phyloP scores from a whole-genome alignment of 2,888 invertebrate genomes.

The Iphiclides podalirius region DNA sequence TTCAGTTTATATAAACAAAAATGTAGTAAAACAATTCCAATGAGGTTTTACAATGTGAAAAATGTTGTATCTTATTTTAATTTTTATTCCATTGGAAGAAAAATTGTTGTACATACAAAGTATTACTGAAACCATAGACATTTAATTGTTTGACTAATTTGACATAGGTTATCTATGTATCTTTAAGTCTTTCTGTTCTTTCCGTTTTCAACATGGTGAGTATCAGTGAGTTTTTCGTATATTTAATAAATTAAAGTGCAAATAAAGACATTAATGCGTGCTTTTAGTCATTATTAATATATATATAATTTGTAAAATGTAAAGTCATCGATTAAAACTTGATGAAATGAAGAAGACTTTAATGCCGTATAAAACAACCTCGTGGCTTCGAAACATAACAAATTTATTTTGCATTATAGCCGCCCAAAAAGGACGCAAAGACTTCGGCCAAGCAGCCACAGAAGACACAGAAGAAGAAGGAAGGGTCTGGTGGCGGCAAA shows the following conservation, averaged over 20 bases:
- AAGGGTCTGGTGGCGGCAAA: constrained; percentile 96
- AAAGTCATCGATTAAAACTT: too few relatives aligned
- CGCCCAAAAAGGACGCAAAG: constrained; percentile 96
- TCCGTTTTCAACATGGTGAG: constrained; percentile 77
- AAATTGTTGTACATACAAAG: too few relatives aligned
- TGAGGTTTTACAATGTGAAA: too few relatives aligned
- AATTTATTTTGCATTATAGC: constrained; percentile 82
- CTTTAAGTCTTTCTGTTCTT: constrained; percentile 56
- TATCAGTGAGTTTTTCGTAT: constrained; percentile 33
- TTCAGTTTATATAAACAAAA: too few relatives aligned
- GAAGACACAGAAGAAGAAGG: constrained; percentile 97
- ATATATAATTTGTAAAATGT: too few relatives aligned
- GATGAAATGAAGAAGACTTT: background rate
- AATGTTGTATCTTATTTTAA: too few relatives aligned
- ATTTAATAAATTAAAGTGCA: constrained; percentile 12
- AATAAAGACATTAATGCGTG: too few relatives aligned
- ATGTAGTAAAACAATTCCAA: too few relatives aligned
- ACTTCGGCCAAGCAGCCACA: constrained; percentile 95
- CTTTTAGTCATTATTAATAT: too few relatives aligned
- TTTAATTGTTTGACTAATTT: background rate
- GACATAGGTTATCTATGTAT: constrained; percentile 25
- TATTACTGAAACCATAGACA: constrained; percentile 15
- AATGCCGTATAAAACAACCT: constrained; percentile 43
- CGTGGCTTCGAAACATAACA: constrained; percentile 60
- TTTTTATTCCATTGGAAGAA: too few relatives aligned